Evolutionary conservation across 2,888 invertebrate genomes (phyloP).

Genomic region (Rhamnusium bicolor): DNA sequence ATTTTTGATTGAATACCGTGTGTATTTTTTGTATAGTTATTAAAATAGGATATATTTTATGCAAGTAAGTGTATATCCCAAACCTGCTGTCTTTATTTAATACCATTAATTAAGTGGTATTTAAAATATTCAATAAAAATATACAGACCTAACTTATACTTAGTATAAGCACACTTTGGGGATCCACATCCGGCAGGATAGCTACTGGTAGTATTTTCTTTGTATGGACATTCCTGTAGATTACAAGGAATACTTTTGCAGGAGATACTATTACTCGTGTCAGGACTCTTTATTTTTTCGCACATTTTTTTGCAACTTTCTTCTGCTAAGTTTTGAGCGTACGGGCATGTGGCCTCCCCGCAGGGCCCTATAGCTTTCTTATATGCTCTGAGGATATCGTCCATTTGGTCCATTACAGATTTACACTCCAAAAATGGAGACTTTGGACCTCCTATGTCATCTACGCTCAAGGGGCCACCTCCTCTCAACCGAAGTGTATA

Average conservation of each 20-base stretch:
- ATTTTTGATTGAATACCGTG: too few relatives aligned
- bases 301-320: constrained; percentile 62
- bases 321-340: constrained; percentile 59
- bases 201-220: constrained; percentile 40
- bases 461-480: constrained; percentile 1
- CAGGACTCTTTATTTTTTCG: constrained; percentile 6
- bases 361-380: constrained; percentile 67
- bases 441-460: constrained; percentile 35
- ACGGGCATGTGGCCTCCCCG: constrained; percentile 65
- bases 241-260: constrained; percentile 54
- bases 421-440: constrained; percentile 65
- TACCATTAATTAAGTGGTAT: too few relatives aligned
- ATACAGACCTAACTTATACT: constrained; percentile 60
- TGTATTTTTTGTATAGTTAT: too few relatives aligned
- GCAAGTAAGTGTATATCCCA: too few relatives aligned
- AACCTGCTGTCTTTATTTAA: too few relatives aligned
- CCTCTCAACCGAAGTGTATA: constrained; percentile 19
- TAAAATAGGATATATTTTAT: too few relatives aligned
- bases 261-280: constrained; percentile 36
- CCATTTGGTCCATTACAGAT: constrained; percentile 67
- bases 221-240: constrained; percentile 53
- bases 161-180: constrained; percentile 64
- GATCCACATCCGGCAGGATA: constrained; percentile 63
- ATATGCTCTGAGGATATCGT: constrained; percentile 63
- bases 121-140: background rate